phyloP scores from a whole-genome alignment of 35 echinoderm and acorn worm species.

The Acanthaster planci region DNA sequence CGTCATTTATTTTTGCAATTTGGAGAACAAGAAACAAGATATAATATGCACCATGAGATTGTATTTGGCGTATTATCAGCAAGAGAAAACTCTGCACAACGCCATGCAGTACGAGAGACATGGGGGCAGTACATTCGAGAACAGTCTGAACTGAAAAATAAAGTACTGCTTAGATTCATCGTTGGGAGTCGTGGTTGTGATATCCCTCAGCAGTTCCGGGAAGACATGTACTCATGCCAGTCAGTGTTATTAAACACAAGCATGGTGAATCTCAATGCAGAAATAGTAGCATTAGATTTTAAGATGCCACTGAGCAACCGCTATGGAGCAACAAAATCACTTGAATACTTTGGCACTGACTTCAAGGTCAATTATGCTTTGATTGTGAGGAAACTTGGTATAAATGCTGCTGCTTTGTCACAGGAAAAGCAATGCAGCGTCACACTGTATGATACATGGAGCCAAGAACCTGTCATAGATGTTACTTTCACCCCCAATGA shows the following conservation, averaged over 20 bases:
- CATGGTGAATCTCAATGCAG: not conserved
- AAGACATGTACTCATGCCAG: not conserved
- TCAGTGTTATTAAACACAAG: not conserved
- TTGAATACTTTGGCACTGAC: constrained; percentile 2
- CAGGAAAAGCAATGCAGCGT: not conserved
- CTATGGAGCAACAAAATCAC: too few species aligned
- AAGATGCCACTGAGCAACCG: not conserved
- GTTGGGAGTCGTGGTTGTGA: not conserved
- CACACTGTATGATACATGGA: constrained; percentile 1
- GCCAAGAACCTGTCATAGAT: not conserved
- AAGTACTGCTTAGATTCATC: not conserved
- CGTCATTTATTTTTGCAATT: too few species aligned
- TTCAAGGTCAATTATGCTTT: not conserved
- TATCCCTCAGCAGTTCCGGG: not conserved
- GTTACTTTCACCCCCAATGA: not conserved
- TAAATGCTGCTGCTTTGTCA: not conserved
- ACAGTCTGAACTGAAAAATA: not conserved
- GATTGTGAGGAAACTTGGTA: constrained; percentile 2
- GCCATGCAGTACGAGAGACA: not conserved
- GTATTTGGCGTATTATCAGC: not conserved
- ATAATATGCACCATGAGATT: not conserved
- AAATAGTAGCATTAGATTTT: not conserved
- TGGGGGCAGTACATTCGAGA: not conserved
- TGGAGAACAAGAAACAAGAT: too few species aligned
- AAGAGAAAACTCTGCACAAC: not conserved